A percentile compares a stretch with the other conserved stretches of the same genome.
phyloP scores from a whole-genome alignment of 2,888 invertebrate species.

The Pristionchus arcanus region DNA sequence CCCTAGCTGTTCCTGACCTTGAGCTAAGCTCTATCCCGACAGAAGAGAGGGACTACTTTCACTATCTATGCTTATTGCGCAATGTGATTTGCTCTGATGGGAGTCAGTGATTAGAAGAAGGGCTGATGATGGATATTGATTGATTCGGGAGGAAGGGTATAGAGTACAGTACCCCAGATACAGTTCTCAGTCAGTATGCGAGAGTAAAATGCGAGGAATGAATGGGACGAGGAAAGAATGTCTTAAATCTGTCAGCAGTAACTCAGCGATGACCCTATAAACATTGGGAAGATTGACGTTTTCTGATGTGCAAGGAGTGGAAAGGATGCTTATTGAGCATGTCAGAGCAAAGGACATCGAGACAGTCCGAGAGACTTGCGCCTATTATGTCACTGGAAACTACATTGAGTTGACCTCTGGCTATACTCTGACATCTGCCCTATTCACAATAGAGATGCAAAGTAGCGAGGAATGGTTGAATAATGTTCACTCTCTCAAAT shows the following conservation, averaged over 20 bases:
- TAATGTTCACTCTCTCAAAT: too few relatives aligned
- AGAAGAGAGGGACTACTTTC: background rate
- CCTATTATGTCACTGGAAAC: slow-evolving; percentile 41
- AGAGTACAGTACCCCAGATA: background rate
- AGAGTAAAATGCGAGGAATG: background rate
- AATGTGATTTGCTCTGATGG: slow-evolving; percentile 14
- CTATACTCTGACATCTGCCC: background rate
- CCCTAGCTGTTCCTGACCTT: slow-evolving; percentile 50
- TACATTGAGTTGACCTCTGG: slow-evolving; percentile 11
- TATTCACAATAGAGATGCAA: slow-evolving; percentile 31
- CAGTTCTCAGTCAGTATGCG: background rate
- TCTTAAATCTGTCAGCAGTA: slow-evolving; percentile 17
- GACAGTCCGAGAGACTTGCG: background rate
- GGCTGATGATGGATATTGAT: background rate
- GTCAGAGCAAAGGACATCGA: background rate
- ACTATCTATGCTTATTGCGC: slow-evolving; percentile 33
- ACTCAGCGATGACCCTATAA: slow-evolving; percentile 37
- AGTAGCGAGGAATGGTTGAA: background rate
- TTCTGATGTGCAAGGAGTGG: background rate
- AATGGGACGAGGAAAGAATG: background rate
- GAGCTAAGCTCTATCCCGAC: slow-evolving; percentile 30
- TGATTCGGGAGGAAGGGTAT: background rate
- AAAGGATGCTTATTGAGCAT: background rate
- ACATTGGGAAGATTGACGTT: slow-evolving; percentile 13
- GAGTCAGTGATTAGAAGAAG: background rate